Base-by-base conservation (phyloP, 1,140 invertebrate genomes). In the Drosophila obscura region DNA sequence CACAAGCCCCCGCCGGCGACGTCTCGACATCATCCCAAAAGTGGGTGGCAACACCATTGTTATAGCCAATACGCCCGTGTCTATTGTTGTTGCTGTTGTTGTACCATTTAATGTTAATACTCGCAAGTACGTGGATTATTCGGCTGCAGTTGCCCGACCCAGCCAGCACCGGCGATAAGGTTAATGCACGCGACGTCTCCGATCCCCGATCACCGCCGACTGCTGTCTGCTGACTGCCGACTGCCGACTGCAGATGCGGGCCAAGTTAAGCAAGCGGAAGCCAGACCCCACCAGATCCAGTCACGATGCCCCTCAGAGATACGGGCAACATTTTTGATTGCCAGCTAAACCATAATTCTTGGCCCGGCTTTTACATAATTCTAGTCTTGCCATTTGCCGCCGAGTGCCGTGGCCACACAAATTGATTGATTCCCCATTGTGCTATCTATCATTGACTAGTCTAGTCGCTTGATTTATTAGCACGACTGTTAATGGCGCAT, bases 1-100 rank as follows among this genome's bases (percentile, higher is more conserved):
- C 67, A 66, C 58, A 77, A 66, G 58, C 71, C 35, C 35, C 35
- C 11, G 11, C 35, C 4, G 19, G 60, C 44, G 63, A 57, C 50
- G 51, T 69, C 60, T 57, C 53, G 52, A 26, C 43, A 46, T 60
- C 48, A 45, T 31, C 50, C 61, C 53, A 68, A 80, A 74, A 74
- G 77, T 81, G 81, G 81, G 73, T 81, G 82, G 73, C 65, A 62
- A 44, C 55, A 44, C 73, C 51, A 85, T 87, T 84, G 82, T 84
- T 50, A 56, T 19, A 9, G 59, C 31, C 46, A 45, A 15, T 19
- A 19, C 19, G 19, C 16, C 15, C 48, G 8, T 19, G 22, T 5
- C 16, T 7, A 28, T 63, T 4, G 13, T 63, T 4, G 13, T 55
- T 49, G 13, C 44, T 74, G 55, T 35, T 44, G 50, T 72, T 68